Conservation (phyloP, 2,888 invertebrate species). For the Andrena chrysosceles region DNA sequence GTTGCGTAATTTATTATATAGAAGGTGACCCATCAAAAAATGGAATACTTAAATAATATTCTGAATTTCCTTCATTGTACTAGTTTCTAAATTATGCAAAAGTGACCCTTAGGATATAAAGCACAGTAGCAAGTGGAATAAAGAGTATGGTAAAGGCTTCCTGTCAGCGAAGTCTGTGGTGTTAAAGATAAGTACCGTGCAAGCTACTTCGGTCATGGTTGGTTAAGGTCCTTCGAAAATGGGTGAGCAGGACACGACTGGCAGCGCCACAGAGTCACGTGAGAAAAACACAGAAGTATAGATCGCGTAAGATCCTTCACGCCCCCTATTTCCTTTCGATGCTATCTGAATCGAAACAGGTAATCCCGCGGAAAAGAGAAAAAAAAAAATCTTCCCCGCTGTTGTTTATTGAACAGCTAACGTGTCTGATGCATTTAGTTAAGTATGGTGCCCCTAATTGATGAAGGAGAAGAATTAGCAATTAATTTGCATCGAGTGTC, state of each 20-base stretch:
- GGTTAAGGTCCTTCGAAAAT: constrained; percentile 83
- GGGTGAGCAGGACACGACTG: constrained; percentile 82
- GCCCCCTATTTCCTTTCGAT: constrained; percentile 38
- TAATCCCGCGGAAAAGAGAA: not conserved
- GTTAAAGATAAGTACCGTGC: constrained; percentile 58
- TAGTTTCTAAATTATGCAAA: no score
- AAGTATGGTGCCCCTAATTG: not conserved
- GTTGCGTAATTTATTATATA: no score
- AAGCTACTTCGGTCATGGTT: constrained; percentile 80
- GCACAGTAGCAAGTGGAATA: not conserved
- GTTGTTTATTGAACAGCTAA: not conserved
- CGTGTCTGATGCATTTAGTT: not conserved
- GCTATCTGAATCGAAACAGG: constrained; percentile 19
- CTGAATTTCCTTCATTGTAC: no score
- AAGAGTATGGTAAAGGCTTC: not conserved
- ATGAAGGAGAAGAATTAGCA: not conserved
- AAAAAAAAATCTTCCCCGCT: not conserved
- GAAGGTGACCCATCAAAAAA: no score
- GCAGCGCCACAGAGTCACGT: constrained; percentile 74
- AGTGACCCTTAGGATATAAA: no score
- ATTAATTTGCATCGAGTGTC: not conserved
- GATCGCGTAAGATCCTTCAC: constrained; percentile 59
- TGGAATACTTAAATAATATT: no score
- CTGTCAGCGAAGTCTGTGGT: constrained; percentile 27
- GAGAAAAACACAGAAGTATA: constrained; percentile 74